Evolutionary conservation across 2,888 invertebrate genomes (phyloP).

Genomic region (Parnassius glacialis): DNA sequence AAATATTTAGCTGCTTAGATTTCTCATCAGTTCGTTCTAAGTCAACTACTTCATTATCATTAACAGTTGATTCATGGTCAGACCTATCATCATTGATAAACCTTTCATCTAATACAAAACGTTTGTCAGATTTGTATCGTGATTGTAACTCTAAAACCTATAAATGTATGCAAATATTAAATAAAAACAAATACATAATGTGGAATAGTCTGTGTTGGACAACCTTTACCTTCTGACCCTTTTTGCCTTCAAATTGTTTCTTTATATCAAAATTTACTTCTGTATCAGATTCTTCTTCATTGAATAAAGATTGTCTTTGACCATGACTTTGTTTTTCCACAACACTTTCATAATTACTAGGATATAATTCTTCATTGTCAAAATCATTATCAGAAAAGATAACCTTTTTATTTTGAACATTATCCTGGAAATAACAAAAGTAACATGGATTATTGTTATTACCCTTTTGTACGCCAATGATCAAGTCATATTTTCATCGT

Average conservation of each 20-base stretch:
- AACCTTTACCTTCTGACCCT: constrained; percentile 80
- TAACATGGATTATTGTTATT: no score
- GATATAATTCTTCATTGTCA: constrained; percentile 25
- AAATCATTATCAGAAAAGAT: constrained; percentile 81
- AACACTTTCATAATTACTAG: constrained; percentile 26
- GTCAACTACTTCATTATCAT: constrained; percentile 60
- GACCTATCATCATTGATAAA: constrained; percentile 82
- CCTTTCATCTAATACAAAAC: constrained; percentile 87
- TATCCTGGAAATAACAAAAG: constrained; percentile 65
- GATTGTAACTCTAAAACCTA: constrained; percentile 87
- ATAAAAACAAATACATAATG: neutral
- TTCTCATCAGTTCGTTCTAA: constrained; percentile 68
- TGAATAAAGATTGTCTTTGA: constrained; percentile 61
- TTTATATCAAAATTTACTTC: constrained; percentile 82
- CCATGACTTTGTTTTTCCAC: constrained; percentile 24
- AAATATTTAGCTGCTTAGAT: constrained; percentile 75
- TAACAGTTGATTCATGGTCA: constrained; percentile 46
- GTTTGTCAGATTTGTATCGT: constrained; percentile 86
- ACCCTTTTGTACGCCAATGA: no score
- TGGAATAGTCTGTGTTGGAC: neutral
- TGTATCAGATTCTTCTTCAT: constrained; percentile 76
- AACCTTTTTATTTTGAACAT: constrained; percentile 80
- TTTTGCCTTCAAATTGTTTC: constrained; percentile 84
- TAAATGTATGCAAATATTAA: constrained; percentile 13
- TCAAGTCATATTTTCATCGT: no score